These are phyloP conservation scores for Eulithis prunata DNA, from an alignment of 2,888 invertebrate species.

Conservation along the genomic window DNA sequence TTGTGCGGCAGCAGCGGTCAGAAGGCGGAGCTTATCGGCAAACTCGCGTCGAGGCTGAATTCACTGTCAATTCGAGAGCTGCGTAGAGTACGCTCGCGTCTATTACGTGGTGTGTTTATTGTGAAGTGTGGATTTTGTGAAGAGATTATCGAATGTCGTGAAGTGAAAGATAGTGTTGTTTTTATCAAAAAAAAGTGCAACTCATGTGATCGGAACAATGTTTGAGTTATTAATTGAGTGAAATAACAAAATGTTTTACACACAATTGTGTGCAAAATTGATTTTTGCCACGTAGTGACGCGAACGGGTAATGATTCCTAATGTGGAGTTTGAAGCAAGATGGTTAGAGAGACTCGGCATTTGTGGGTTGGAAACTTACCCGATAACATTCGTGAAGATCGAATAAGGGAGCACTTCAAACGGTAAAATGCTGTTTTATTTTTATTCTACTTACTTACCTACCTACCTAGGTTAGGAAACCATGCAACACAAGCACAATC, in stretches of 20 bases:
- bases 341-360: constrained; percentile 99
- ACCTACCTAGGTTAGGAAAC: no score
- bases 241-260: constrained; percentile 80
- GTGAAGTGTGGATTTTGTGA: constrained; percentile 82
- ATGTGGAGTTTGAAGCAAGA: constrained; percentile 98
- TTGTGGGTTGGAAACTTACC: constrained; percentile 99
- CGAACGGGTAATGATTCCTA: constrained; percentile 90
- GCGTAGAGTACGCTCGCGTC: constrained; percentile 82
- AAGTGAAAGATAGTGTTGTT: constrained; percentile 80
- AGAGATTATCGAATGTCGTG: constrained; percentile 81
- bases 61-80: constrained; percentile 84
- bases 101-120: constrained; percentile 82
- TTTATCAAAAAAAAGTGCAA: constrained; percentile 68
- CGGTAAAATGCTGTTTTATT: constrained; percentile 85
- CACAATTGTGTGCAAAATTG: constrained; percentile 83
- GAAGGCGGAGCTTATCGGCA: constrained; percentile 84
- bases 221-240: constrained; percentile 72
- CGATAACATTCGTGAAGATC: constrained; percentile 99
- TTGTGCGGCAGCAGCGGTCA: constrained; percentile 85
- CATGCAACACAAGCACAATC: no score
- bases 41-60: constrained; percentile 82
- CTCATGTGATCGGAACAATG: constrained; percentile 72
- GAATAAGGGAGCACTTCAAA: constrained; percentile 98
- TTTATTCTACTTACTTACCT: background rate
- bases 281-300: constrained; percentile 85